These are phyloP conservation scores for Urocynchramus pylzowi DNA, from an alignment of 2,113 vertebrate species.

Conservation along the genomic window DNA sequence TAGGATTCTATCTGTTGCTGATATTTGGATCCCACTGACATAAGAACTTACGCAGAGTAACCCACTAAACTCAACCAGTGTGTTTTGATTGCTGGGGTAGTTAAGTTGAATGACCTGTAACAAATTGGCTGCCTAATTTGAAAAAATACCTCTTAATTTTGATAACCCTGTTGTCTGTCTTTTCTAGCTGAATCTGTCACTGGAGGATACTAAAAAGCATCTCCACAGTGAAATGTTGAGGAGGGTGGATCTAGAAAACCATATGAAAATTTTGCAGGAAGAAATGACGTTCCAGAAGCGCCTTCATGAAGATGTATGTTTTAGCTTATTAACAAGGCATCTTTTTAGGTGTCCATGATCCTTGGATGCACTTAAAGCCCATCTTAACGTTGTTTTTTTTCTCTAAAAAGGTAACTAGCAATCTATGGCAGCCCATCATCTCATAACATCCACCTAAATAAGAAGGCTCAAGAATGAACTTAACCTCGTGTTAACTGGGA, in stretches of 20 bases:
- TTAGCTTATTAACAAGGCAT: constrained; percentile 7
- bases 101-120: neutral
- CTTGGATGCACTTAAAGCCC: neutral
- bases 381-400: neutral
- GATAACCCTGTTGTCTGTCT: neutral
- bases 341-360: neutral
- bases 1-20: neutral
- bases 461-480: neutral
- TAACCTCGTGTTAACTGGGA: neutral
- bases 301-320: constrained; percentile 76
- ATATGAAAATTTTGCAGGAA: constrained; percentile 77
- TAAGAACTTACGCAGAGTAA: neutral
- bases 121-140: neutral
- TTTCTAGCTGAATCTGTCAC: constrained; percentile 20
- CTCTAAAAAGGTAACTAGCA: constrained; percentile 15
- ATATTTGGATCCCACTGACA: neutral
- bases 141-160: neutral
- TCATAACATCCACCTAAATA: neutral
- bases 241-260: constrained; percentile 79
- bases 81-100: neutral
- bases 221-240: constrained; percentile 77
- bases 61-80: neutral
- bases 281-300: constrained; percentile 78
- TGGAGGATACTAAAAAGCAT: constrained; percentile 74
- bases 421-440: neutral